These are phyloP conservation scores for Andrena fulva DNA, from an alignment of 2,888 invertebrate species.

Conservation along the genomic window DNA sequence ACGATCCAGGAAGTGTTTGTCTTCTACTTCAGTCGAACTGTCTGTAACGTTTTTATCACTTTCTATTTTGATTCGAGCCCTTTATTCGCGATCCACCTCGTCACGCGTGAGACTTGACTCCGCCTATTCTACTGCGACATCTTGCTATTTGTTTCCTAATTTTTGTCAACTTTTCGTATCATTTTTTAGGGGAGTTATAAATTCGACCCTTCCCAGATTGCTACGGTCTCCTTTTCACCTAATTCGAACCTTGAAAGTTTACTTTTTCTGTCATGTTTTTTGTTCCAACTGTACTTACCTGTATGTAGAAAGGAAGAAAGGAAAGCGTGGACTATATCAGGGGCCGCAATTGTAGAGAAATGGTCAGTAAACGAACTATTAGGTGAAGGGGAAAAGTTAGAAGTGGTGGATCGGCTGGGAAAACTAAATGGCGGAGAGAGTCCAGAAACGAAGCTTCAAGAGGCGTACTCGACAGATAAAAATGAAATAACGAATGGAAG, in stretches of 20 bases:
- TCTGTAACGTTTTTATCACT: constrained; percentile 16
- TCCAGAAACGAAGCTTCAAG: constrained; percentile 13
- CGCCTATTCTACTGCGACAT: not conserved
- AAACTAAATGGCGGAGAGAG: constrained; percentile 26
- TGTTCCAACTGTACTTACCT: no score
- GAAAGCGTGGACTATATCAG: constrained; percentile 1
- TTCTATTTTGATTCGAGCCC: constrained; percentile 10
- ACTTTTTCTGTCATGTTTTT: not conserved
- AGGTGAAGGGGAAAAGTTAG: constrained; percentile 51
- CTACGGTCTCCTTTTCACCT: not conserved
- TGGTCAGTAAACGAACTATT: constrained; percentile 58
- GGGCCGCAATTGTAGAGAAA: constrained; percentile 46
- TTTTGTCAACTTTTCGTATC: not conserved
- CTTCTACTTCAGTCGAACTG: constrained; percentile 4
- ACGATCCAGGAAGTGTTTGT: constrained; percentile 2
- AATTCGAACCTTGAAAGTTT: not conserved
- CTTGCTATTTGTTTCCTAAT: not conserved
- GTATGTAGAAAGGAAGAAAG: no score
- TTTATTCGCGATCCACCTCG: not conserved
- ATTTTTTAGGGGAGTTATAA: not conserved
- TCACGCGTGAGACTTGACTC: not conserved
- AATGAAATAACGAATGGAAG: constrained; percentile 1
- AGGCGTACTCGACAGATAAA: constrained; percentile 20
- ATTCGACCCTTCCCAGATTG: not conserved
- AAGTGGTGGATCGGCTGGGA: constrained; percentile 51